phyloP scores from a whole-genome alignment of 2,113 vertebrate genomes.

The Python bivittatus region DNA sequence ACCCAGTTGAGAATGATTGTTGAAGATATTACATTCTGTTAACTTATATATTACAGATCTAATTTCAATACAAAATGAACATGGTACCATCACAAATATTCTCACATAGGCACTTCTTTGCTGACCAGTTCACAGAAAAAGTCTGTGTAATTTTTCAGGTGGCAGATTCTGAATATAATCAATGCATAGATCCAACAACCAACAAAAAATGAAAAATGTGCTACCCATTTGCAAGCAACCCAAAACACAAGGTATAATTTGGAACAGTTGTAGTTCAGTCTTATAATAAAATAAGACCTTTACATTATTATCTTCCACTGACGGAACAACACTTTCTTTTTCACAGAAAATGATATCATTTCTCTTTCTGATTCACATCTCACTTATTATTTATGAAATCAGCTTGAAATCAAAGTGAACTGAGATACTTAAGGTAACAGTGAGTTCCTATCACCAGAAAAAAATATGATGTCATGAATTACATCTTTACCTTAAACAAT shows the following conservation, averaged over 20 bases:
- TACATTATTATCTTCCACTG: background rate
- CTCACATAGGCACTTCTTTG: background rate
- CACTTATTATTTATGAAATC: constrained; percentile 8
- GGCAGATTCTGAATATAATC: background rate
- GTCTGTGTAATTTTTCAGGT: background rate
- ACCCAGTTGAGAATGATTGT: background rate
- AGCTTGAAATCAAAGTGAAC: background rate
- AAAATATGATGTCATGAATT: background rate
- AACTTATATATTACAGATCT: background rate
- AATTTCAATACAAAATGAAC: background rate
- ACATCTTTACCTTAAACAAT: background rate
- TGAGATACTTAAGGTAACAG: background rate
- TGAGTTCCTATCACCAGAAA: no score
- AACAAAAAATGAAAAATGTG: background rate
- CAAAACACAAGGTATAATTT: background rate
- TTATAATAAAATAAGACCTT: background rate
- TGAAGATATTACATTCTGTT: background rate
- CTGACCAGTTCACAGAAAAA: background rate
- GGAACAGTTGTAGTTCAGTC: background rate
- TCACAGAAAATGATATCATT: background rate
- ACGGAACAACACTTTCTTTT: background rate
- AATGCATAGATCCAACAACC: background rate
- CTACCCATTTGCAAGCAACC: background rate
- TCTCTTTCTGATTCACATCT: background rate
- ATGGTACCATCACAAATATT: background rate